A percentile compares a stretch with the other conserved stretches of the same genome.
These are phyloP conservation scores for Acrocephalus kingi DNA, from an alignment of 2,113 vertebrate species.

Conservation along the genomic window DNA sequence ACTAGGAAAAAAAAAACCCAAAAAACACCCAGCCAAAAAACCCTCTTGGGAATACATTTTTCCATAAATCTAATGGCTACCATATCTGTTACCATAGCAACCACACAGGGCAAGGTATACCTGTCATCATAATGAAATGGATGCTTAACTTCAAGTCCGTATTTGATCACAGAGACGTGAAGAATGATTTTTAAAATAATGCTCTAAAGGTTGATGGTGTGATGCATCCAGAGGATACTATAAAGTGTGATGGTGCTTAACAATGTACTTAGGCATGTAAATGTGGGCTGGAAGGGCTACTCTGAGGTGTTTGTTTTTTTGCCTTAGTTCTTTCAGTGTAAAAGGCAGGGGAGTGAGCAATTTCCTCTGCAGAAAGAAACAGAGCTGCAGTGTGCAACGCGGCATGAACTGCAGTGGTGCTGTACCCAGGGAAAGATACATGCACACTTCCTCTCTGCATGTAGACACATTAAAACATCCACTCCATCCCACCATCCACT, in stretches of 20 bases:
- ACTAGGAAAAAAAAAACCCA: background rate
- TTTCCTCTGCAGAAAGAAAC: background rate
- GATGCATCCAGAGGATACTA: background rate
- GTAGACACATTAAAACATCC: background rate
- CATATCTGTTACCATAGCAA: background rate
- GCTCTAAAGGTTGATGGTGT: background rate
- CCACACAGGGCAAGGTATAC: background rate
- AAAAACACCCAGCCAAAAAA: background rate
- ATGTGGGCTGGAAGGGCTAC: background rate
- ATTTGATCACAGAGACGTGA: background rate
- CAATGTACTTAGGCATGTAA: background rate
- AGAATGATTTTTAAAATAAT: constrained; percentile 22
- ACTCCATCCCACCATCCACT: background rate
- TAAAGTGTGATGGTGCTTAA: background rate
- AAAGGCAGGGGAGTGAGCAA: background rate
- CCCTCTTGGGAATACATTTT: background rate
- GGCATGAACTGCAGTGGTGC: background rate
- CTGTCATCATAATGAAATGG: background rate
- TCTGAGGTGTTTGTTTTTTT: background rate
- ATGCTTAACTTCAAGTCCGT: background rate
- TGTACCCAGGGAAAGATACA: background rate
- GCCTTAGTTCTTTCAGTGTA: background rate
- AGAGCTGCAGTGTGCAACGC: background rate
- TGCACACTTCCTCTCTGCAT: background rate
- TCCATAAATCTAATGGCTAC: background rate